These are phyloP conservation scores for Psilanteris sp. DNA, from an alignment of 1,140 invertebrate species.

Conservation along the genomic window DNA sequence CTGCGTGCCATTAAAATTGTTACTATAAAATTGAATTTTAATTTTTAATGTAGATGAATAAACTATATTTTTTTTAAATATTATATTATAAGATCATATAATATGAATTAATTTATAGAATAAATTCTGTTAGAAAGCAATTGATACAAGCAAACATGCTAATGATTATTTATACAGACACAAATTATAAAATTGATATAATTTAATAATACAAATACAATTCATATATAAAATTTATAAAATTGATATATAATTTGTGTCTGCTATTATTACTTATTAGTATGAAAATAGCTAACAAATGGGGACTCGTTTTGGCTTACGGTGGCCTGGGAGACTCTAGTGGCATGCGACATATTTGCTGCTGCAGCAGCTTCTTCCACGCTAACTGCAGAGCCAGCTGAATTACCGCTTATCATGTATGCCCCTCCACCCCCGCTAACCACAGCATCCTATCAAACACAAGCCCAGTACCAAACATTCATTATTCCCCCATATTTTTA, in stretches of 20 bases:
- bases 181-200: constrained; percentile 23
- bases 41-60: too few relatives aligned
- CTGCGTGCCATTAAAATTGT: background rate
- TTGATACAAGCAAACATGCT: constrained; percentile 34
- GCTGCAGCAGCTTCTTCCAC: constrained; percentile 81
- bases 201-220: background rate
- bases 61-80: too few relatives aligned
- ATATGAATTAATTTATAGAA: constrained; percentile 1
- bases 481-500: constrained; percentile 66
- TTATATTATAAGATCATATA: too few relatives aligned
- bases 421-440: constrained; percentile 82
- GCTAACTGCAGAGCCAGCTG: constrained; percentile 81
- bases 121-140: constrained; percentile 29
- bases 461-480: constrained; percentile 78
- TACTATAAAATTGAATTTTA: too few relatives aligned
- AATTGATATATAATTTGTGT: constrained; percentile 33
- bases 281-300: constrained; percentile 74
- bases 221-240: too few relatives aligned
- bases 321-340: constrained; percentile 92
- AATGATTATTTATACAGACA: constrained; percentile 12
- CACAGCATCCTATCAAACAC: constrained; percentile 78
- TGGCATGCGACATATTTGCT: constrained; percentile 88
- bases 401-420: constrained; percentile 84
- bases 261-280: constrained; percentile 61
- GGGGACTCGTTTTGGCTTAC: constrained; percentile 83